Evolutionary conservation across 2,797 vertebrate genomes (phyloP).

Genomic region (Phrynocephalus vlangalii): DNA sequence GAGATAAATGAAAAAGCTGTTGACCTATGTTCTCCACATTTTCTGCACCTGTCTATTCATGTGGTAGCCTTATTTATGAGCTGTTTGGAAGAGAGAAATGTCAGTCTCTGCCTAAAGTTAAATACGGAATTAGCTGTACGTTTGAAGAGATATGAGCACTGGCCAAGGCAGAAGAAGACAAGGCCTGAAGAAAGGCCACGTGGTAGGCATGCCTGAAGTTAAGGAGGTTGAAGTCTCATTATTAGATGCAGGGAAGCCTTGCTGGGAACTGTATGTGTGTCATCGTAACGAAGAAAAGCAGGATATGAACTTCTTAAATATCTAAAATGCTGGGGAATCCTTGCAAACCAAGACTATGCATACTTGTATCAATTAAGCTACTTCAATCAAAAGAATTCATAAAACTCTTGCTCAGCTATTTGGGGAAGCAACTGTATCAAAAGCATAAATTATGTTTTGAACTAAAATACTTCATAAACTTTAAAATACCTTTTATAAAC

Average conservation of each 20-base stretch:
- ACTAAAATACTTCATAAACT: not conserved
- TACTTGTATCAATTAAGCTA: too few relatives aligned
- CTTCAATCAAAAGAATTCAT: too few relatives aligned
- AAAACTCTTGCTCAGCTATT: not conserved
- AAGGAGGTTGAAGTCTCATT: too few relatives aligned
- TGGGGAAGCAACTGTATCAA: not conserved
- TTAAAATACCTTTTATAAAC: not conserved
- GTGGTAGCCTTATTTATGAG: conserved; percentile 39
- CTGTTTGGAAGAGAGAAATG: conserved; percentile 16
- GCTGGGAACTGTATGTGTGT: not conserved
- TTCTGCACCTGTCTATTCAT: conserved; percentile 49
- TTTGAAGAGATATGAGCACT: not conserved
- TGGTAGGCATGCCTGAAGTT: not conserved
- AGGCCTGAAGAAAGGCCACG: not conserved
- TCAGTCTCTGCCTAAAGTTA: not conserved
- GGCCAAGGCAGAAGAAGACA: too few relatives aligned
- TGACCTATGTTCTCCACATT: conserved; percentile 58
- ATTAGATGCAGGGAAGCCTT: not conserved
- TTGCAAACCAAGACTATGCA: not conserved
- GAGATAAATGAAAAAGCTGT: conserved; percentile 64
- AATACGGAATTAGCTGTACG: conserved; percentile 9
- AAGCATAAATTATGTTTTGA: not conserved
- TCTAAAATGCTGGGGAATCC: not conserved
- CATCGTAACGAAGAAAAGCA: not conserved
- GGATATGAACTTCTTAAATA: not conserved